These are phyloP conservation scores for Melanotaenia boesemani DNA, from an alignment of 2,797 vertebrate genomes.

Conservation along the genomic window DNA sequence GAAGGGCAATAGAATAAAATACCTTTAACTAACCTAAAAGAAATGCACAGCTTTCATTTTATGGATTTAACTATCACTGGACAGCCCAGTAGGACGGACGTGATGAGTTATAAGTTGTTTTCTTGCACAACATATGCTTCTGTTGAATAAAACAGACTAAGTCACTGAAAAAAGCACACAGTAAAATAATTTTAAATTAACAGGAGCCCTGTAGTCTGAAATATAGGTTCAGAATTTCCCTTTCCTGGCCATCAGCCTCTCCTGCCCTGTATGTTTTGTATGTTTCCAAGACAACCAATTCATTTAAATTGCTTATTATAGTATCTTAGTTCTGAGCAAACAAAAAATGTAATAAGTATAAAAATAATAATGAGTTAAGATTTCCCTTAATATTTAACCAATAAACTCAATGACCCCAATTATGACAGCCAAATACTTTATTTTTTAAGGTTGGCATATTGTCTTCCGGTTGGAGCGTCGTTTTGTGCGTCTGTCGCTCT, in stretches of 20 bases:
- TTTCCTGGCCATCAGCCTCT: neutral
- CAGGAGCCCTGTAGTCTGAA: neutral
- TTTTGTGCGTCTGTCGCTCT: neutral
- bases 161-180: neutral
- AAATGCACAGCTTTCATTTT: too few species aligned
- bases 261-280: neutral
- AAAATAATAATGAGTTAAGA: neutral
- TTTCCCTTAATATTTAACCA: neutral
- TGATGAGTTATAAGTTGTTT: neutral
- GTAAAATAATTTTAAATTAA: neutral
- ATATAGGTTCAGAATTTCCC: neutral
- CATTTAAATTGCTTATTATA: neutral
- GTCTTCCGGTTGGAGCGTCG: constrained; percentile 21
- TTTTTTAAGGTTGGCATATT: neutral
- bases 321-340: neutral
- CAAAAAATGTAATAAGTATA: neutral
- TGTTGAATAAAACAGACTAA: neutral
- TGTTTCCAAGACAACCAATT: neutral
- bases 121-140: neutral
- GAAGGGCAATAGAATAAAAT: neutral
- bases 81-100: too few species aligned
- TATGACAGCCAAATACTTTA: constrained; percentile 13
- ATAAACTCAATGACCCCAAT: neutral
- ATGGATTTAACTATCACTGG: too few species aligned
- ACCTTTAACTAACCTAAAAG: neutral